Evolutionary conservation across 53 echinoderm and acorn worm genomes (phyloP), one percentile per base, ranked within the genome.

Genomic region (Luidia sarsii): DNA sequence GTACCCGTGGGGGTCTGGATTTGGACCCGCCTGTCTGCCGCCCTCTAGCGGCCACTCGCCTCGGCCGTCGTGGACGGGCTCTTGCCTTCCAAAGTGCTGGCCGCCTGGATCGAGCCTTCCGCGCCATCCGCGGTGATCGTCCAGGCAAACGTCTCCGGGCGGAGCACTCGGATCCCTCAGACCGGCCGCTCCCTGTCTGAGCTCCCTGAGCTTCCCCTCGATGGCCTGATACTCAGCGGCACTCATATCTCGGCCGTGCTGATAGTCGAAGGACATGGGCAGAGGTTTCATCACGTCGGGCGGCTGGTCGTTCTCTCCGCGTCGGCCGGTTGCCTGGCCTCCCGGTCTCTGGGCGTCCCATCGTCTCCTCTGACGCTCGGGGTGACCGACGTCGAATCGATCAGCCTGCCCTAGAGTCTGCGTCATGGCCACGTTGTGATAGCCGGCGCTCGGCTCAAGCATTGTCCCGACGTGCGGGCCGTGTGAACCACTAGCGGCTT

Each of bases 391-490:
- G 10, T 27, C 39, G 27, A 39, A 56, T 7, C 10, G 36, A 22
- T 1, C 22, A 9, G 11, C 16, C 39, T 16, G 57, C 21, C 25
- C 45, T 29, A 39, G n/a, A n/a, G n/a, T n/a, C n/a, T n/a, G n/a
- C n/a, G n/a, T n/a, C n/a, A n/a, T n/a, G n/a, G n/a, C n/a, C n/a
- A n/a, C n/a, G n/a, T n/a, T n/a, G n/a, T n/a, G n/a, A n/a, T n/a
- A n/a, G n/a, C n/a, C n/a, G n/a, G n/a, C n/a, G n/a, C n/a, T n/a
- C n/a, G n/a, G n/a, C n/a, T n/a, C n/a, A n/a, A n/a, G n/a, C n/a
- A n/a, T n/a, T n/a, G n/a, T n/a, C 43, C 77, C 77, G 43, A 77
- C 61, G 7, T 59, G 61, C n/a, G 59, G 77, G 8, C 39, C 77
- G 10, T 77, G 77, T 29, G 22, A 43, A 23, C 16, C 30, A 32